Base-by-base conservation (phyloP, 2,888 invertebrate genomes). In the Limnephilus marmoratus region DNA sequence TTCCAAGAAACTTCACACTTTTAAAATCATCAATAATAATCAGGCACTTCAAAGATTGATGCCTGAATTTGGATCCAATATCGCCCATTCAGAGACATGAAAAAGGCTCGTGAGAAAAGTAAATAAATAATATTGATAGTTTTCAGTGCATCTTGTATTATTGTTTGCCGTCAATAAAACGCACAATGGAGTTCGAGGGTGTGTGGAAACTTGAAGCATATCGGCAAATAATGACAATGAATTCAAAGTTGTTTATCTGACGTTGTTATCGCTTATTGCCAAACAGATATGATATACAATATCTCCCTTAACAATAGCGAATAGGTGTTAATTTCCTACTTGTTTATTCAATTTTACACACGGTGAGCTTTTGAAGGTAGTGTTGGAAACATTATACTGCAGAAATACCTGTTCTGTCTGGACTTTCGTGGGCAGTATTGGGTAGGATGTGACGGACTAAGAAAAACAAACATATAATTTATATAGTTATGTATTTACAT, bases 241-340 rank as follows among this genome's bases (percentile, higher is more conserved):
- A 41, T 45, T n/a, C 45, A 45, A 86, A 86, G 45, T 41, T 86
- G 86, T 86, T 86, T 85, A 85, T 85, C 85, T 45, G 29, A 29
- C n/a, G 11, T 12, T 86, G 86, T 86, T 49, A 86, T 86, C 86
- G 49, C 41, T 41, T 45, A 41, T 86, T 45, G 86, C 86, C 12
- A 86, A 86, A 86, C 86, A 86, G 29, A 86, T 83, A 24, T 37
- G 24, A 83, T 15, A 45, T 45, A 24, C 83, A 37, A 83, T 15
- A 45, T 45, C n/a, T 9, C 18, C 4, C n/a, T 11, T 85, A 45
- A 41, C 49, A 41, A 34, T 45, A 24, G 45, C 85, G 12, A 45
- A 85, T 86, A 45, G 86, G 86, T 86, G 86, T 45, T 86, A 86
- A 86, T 86, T 41, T 86, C 41, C 86, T n/a, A 41, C 86, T 49